Conservation (phyloP, 2,797 vertebrate genomes). For the Columba guinea region DNA sequence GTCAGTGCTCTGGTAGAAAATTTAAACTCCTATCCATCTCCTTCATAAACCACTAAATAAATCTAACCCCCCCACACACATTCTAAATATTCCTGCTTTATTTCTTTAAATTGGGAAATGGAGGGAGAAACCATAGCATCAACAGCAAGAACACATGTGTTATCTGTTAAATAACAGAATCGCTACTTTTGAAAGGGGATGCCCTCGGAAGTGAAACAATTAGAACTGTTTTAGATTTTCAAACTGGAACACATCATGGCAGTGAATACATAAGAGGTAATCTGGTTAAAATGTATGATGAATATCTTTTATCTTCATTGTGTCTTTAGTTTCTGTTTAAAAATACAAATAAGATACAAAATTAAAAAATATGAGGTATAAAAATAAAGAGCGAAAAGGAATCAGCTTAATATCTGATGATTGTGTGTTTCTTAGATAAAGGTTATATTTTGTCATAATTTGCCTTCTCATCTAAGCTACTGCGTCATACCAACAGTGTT, state of each 20-base stretch:
- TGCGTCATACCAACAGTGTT: not conserved
- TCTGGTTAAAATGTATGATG: not conserved
- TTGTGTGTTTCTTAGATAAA: not conserved
- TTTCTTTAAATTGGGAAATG: constrained; percentile 47
- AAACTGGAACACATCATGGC: constrained; percentile 52
- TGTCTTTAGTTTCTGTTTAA: not conserved
- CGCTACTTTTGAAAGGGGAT: constrained; percentile 60
- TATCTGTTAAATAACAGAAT: constrained; percentile 65
- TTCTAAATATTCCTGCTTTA: constrained; percentile 36
- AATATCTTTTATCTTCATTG: not conserved
- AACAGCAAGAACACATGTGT: constrained; percentile 54
- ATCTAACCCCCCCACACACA: not conserved
- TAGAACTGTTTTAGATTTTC: constrained; percentile 53
- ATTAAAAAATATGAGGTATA: not conserved
- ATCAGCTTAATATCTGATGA: not conserved
- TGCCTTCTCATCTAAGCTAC: not conserved
- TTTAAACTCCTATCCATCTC: not conserved
- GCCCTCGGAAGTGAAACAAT: constrained; percentile 68
- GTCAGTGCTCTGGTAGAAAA: not conserved
- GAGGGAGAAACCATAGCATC: constrained; percentile 23
- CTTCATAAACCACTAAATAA: not conserved
- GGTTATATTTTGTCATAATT: not conserved
- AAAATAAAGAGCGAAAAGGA: not conserved
- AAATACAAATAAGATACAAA: not conserved
- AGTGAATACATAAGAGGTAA: constrained; percentile 43